A percentile compares a stretch with the other conserved stretches of the same genome.
These are phyloP conservation scores for Drosophila eugracilis DNA, from an alignment of 1,140 invertebrate genomes.

Conservation along the genomic window DNA sequence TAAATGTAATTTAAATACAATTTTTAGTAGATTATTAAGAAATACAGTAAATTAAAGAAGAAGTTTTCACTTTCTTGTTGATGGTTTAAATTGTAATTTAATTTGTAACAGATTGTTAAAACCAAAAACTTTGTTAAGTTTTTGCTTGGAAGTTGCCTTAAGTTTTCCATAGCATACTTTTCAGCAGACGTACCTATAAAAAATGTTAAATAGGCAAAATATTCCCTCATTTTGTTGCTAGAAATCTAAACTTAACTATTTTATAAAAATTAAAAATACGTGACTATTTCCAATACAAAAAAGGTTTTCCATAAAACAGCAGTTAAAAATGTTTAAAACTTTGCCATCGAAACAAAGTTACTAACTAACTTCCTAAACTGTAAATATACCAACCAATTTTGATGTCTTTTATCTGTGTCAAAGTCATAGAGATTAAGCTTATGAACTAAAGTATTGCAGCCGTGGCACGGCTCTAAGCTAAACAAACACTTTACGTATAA, in stretches of 20 bases:
- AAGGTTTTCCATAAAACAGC: not conserved
- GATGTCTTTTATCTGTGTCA: conserved; percentile 48
- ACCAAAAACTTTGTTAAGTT: not conserved
- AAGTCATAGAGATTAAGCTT: conserved; percentile 30
- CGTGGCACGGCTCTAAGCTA: conserved; percentile 72
- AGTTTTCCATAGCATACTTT: conserved; percentile 4
- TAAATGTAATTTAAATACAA: not conserved
- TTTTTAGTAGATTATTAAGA: too few relatives aligned
- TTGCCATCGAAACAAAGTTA: conserved; percentile 27
- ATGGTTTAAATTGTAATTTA: not conserved
- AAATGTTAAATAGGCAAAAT: too few relatives aligned
- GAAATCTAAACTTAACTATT: too few relatives aligned
- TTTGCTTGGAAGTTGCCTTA: not conserved
- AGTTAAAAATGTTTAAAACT: conserved; percentile 16
- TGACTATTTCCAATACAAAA: too few relatives aligned
- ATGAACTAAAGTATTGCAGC: conserved; percentile 70
- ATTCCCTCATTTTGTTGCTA: too few relatives aligned
- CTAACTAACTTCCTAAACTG: conserved; percentile 9
- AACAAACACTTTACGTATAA: conserved; percentile 21
- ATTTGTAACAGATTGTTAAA: not conserved
- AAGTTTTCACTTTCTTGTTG: not conserved
- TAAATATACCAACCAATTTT: conserved; percentile 30
- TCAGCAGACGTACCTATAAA: not conserved
- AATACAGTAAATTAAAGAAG: too few relatives aligned
- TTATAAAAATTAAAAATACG: too few relatives aligned